Conservation (phyloP, 2,888 invertebrate genomes). For the Chymomyza caudatula region DNA sequence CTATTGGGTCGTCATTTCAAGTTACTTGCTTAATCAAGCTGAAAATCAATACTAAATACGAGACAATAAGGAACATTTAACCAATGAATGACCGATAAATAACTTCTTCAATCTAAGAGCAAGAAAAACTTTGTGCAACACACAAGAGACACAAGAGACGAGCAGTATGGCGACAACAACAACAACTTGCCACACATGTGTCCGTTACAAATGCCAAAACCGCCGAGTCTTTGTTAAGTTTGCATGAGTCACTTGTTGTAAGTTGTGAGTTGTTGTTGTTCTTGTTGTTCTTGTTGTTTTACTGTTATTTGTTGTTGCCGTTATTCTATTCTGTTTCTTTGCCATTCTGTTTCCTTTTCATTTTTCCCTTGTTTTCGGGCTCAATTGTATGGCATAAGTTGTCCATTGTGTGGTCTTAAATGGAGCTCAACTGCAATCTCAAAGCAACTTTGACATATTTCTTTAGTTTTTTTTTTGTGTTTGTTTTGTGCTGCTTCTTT, state of each 20-base stretch:
- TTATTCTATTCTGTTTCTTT: constrained; percentile 25
- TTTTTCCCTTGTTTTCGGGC: constrained; percentile 34
- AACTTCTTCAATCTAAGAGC: background rate
- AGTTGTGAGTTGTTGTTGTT: background rate
- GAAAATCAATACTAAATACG: background rate
- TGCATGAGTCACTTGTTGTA: background rate
- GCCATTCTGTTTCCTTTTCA: too few species aligned
- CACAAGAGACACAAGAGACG: background rate
- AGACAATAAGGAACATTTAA: background rate
- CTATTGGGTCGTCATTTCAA: background rate
- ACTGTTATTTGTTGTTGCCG: too few species aligned
- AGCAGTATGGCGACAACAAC: background rate
- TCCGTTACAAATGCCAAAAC: background rate
- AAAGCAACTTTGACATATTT: background rate
- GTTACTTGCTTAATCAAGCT: background rate
- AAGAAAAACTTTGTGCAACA: background rate
- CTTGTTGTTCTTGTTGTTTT: background rate
- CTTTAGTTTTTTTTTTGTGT: background rate
- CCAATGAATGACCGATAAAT: background rate
- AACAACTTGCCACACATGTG: background rate
- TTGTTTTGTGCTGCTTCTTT: background rate
- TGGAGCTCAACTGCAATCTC: background rate
- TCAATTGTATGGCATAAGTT: constrained; percentile 38
- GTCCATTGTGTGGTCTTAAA: constrained; percentile 20
- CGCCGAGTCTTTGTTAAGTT: background rate